These are phyloP conservation scores for Pteria penguin DNA, from an alignment of 2,888 invertebrate species.

Conservation along the genomic window DNA sequence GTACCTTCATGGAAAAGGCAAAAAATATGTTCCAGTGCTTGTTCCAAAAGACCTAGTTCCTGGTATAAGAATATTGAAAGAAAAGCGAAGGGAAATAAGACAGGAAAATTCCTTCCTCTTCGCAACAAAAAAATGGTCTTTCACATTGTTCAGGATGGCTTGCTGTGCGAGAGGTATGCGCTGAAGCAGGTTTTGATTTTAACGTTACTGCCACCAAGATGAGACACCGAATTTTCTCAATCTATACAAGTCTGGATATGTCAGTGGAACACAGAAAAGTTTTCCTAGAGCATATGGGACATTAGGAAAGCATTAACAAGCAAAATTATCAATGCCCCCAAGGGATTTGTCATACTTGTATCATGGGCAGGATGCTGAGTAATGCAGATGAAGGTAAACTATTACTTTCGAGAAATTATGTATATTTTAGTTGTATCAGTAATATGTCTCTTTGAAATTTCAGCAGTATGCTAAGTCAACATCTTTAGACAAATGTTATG, in stretches of 20 bases:
- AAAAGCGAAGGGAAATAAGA: conserved; percentile 16
- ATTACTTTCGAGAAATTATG: too few relatives aligned
- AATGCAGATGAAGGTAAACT: conserved; percentile 18
- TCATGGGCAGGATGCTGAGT: conserved; percentile 31
- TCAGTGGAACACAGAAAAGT: conserved; percentile 11
- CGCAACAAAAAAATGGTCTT: conserved; percentile 20
- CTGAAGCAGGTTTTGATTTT: background rate
- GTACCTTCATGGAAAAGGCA: conserved; percentile 44
- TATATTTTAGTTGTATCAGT: too few relatives aligned
- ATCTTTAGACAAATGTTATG: too few relatives aligned
- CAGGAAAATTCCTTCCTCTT: conserved; percentile 26
- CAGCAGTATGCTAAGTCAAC: too few relatives aligned
- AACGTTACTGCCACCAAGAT: conserved; percentile 10
- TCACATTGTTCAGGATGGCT: conserved; percentile 32
- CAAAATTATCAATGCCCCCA: conserved; percentile 39
- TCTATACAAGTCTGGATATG: conserved; percentile 33
- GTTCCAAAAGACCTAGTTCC: conserved; percentile 38
- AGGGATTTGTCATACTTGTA: conserved; percentile 5
- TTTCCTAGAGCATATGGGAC: conserved; percentile 37
- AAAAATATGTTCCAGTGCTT: conserved; percentile 42
- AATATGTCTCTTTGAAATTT: too few relatives aligned
- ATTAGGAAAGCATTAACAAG: conserved; percentile 17
- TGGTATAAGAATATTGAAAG: conserved; percentile 20
- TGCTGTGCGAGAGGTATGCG: conserved; percentile 18
- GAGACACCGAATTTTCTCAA: conserved; percentile 26